phyloP scores from a whole-genome alignment of 2,888 invertebrate genomes.

The Liposcelis brunnea region DNA sequence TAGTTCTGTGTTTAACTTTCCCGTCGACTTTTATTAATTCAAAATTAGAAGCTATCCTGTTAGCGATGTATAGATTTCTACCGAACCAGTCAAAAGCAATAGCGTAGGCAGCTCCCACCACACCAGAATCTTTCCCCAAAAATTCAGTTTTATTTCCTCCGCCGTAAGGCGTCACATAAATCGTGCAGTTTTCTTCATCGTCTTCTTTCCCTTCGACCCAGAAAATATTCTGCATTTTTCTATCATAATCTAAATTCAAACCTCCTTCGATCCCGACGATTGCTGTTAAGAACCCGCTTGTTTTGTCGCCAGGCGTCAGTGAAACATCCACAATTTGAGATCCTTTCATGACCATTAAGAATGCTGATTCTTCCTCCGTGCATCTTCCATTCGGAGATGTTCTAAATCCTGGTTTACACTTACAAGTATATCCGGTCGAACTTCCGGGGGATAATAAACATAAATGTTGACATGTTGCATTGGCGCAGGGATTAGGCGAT shows the following conservation, averaged over 20 bases:
- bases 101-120: conserved; percentile 77
- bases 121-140: conserved; percentile 62
- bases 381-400: conserved; percentile 46
- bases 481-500: conserved; percentile 56
- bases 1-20: conserved; percentile 61
- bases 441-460: conserved; percentile 73
- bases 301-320: conserved; percentile 53
- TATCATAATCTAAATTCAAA: conserved; percentile 80
- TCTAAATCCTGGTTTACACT: conserved; percentile 79
- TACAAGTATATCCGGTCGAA: conserved; percentile 59
- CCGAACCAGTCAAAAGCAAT: conserved; percentile 96
- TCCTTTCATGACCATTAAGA: conserved; percentile 76
- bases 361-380: conserved; percentile 70
- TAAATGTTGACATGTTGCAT: conserved; percentile 66
- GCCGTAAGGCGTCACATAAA: conserved; percentile 65
- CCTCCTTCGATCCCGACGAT: conserved; percentile 80
- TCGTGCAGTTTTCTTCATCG: conserved; percentile 51
- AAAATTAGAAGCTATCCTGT: conserved; percentile 74
- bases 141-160: conserved; percentile 74
- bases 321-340: conserved; percentile 78
- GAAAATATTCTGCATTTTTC: conserved; percentile 64
- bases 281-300: conserved; percentile 64
- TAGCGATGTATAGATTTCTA: conserved; percentile 83
- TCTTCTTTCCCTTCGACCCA: conserved; percentile 62
- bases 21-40: conserved; percentile 78